A percentile compares a stretch with the other conserved stretches of the same genome.
Conservation (phyloP, 1,140 invertebrate genomes). For the Panulirus ornatus region DNA sequence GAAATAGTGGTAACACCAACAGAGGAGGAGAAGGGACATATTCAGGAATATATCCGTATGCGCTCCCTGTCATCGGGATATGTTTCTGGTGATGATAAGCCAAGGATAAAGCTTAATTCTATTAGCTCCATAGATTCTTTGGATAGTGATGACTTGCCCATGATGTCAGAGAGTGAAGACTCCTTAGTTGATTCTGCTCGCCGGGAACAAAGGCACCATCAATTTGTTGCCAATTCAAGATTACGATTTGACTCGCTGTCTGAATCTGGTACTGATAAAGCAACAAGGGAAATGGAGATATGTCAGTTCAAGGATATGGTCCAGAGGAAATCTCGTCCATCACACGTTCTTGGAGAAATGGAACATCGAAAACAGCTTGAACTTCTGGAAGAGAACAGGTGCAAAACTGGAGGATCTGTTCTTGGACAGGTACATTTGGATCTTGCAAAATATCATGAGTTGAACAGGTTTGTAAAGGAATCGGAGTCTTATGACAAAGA, state of each 20-base stretch:
- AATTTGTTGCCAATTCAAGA: not conserved
- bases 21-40: slow-evolving; percentile 76
- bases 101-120: slow-evolving; percentile 59
- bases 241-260: slow-evolving; percentile 34
- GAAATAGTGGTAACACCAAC: slow-evolving; percentile 78
- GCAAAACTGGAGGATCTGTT: too few species aligned
- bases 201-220: not conserved
- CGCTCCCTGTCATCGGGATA: slow-evolving; percentile 75
- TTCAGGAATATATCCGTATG: slow-evolving; percentile 76
- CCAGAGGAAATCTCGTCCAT: too few species aligned
- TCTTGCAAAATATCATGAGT: slow-evolving; percentile 82
- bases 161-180: slow-evolving; percentile 59
- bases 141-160: slow-evolving; percentile 41
- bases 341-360: too few species aligned
- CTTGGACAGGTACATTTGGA: slow-evolving; percentile 83
- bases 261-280: slow-evolving; percentile 49
- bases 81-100: slow-evolving; percentile 66
- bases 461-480: slow-evolving; percentile 80
- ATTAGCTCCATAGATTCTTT: slow-evolving; percentile 53
- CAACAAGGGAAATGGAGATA: slow-evolving; percentile 20
- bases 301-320: too few species aligned
- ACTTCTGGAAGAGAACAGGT: too few species aligned
- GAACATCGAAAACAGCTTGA: too few species aligned
- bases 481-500: slow-evolving; percentile 79
- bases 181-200: slow-evolving; percentile 47